Evolutionary conservation across 2,113 vertebrate species (phyloP).

Genomic region (Dipodomys ordii): DNA sequence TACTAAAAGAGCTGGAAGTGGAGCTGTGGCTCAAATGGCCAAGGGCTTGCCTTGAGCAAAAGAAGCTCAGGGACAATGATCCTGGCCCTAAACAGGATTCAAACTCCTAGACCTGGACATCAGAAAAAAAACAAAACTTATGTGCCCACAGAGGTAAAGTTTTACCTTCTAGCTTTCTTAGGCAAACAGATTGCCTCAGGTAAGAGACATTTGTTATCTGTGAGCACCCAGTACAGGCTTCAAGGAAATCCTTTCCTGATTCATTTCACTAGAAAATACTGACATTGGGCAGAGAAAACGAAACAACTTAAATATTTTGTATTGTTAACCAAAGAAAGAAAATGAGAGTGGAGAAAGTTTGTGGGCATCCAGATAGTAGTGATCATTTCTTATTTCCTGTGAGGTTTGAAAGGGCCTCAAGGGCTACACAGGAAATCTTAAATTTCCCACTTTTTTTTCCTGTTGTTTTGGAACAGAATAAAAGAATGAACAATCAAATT

Average conservation of each 20-base stretch:
- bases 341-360: background rate
- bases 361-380: background rate
- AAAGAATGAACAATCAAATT: conserved; percentile 31
- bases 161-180: background rate
- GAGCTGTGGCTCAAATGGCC: too few species aligned
- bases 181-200: background rate
- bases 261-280: conserved; percentile 55
- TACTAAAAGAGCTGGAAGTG: too few species aligned
- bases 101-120: too few species aligned
- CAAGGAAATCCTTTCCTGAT: conserved; percentile 20
- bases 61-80: too few species aligned
- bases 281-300: conserved; percentile 29
- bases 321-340: conserved; percentile 29
- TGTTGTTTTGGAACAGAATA: background rate
- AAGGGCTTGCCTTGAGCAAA: too few species aligned
- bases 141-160: background rate
- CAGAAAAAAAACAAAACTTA: background rate
- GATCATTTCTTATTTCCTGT: background rate
- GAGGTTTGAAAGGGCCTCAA: background rate
- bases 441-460: background rate
- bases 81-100: too few species aligned
- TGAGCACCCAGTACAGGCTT: background rate
- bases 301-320: background rate
- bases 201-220: background rate
- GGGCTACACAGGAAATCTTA: background rate